Conservation (phyloP, 2,113 vertebrate genomes). For the Todiramphus saurophagus region DNA sequence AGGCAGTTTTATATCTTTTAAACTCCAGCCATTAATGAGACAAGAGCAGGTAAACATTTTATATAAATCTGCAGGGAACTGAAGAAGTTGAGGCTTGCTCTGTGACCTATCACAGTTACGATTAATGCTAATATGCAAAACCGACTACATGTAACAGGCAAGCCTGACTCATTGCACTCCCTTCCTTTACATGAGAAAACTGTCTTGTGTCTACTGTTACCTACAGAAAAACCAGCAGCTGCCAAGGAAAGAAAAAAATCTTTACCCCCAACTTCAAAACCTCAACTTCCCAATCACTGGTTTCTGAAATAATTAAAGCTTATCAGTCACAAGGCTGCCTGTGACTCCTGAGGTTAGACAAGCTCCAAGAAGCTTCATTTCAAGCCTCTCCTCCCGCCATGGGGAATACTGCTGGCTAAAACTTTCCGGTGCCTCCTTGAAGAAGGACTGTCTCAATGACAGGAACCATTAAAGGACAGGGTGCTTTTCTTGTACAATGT, state of each 20-base stretch:
- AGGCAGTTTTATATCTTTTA: not conserved
- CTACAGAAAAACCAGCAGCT: not conserved
- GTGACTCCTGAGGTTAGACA: not conserved
- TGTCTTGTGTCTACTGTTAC: not conserved
- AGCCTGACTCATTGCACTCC: not conserved
- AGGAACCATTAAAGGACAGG: not conserved
- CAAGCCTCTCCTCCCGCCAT: not conserved
- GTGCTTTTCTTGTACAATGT: not conserved
- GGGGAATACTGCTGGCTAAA: not conserved
- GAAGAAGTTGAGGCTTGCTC: not conserved
- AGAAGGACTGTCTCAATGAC: not conserved
- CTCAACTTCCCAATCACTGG: not conserved
- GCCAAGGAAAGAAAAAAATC: not conserved
- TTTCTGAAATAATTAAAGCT: not conserved
- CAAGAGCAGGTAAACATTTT: not conserved
- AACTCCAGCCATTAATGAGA: not conserved
- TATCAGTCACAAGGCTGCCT: not conserved
- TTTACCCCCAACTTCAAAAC: not conserved
- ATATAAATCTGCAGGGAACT: not conserved
- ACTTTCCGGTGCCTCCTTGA: not conserved
- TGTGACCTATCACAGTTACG: not conserved
- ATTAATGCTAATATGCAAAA: not conserved
- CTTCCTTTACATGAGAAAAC: not conserved
- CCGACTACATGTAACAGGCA: not conserved
- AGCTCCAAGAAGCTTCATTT: not conserved